Conservation (phyloP, 2,888 invertebrate genomes). For the Petrophora chlorosata region DNA sequence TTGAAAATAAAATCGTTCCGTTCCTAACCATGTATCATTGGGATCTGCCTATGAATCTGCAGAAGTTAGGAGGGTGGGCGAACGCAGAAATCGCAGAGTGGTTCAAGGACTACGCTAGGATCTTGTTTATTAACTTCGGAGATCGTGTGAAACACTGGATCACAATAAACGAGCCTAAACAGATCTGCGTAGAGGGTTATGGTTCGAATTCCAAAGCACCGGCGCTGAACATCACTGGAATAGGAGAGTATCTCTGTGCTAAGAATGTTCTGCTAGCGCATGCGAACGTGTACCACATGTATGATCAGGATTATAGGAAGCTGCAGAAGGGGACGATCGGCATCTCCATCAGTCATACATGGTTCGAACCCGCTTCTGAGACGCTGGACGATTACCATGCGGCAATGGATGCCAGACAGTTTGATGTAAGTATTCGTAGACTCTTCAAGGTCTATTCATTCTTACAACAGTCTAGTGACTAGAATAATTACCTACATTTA, state of each 20-base stretch:
- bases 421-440: constrained; percentile 71
- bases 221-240: constrained; percentile 60
- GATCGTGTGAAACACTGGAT: constrained; percentile 81
- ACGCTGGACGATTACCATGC: constrained; percentile 74
- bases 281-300: constrained; percentile 70
- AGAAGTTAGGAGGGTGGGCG: constrained; percentile 84
- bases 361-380: constrained; percentile 78
- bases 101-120: constrained; percentile 82
- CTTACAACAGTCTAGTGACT: background rate
- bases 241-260: constrained; percentile 80
- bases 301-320: constrained; percentile 54
- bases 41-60: constrained; percentile 82
- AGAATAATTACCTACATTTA: background rate
- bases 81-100: constrained; percentile 80
- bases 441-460: background rate
- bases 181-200: constrained; percentile 65
- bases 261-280: constrained; percentile 84
- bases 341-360: constrained; percentile 63
- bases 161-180: constrained; percentile 83
- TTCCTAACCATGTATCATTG: constrained; percentile 85
- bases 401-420: constrained; percentile 77
- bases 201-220: constrained; percentile 60
- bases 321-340: constrained; percentile 56
- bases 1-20: constrained; percentile 82
- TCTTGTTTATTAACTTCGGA: constrained; percentile 76